Evolutionary conservation across 2,888 invertebrate species (phyloP), one percentile per base, ranked within the genome.

Genomic region (Plagodis pulveraria): DNA sequence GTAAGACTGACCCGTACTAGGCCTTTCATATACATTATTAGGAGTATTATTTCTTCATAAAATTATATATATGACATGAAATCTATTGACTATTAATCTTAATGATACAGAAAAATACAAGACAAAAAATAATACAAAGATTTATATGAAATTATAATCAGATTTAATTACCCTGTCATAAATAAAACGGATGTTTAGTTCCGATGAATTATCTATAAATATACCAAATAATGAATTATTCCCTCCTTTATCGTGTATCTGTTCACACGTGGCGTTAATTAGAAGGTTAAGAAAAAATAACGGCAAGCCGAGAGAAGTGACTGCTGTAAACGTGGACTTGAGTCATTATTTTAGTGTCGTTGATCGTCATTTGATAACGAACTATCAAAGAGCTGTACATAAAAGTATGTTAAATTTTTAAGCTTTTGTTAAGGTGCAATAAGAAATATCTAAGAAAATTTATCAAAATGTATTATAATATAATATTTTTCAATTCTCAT

Each of bases 261-360:
- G 79, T 78, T 74, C 73, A 75, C 89, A 90, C 84, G 83, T 89
- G 89, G 74, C 67, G 72, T 81, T 90, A 85, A 90, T 90, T 88
- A 89, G 80, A 69, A 64, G 63, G 61, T 64, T 57, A 66, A 77
- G 69, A 81, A 83, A 77, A 83, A 79, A 77, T 72, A 62, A 74
- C 45, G 33, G 44, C 40, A 22, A 11, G 8, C 46, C 67, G 70
- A 66, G 67, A 64, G 66, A 59, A 50, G 52, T 12, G 47, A 69
- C 66, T 56, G 73, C 77, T 38, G 4, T 69, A 49, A 76, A 70
- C 72, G 38, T 44, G 57, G 55, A 74, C 32, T 6, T 12, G 10
- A 44, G 11, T 12, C 11, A 7, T 0, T 33, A 2, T 6, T 1
- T 22, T 22, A 4, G 22, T 22, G 22, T 22, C 4, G 22, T 22